These are phyloP conservation scores for Hecatera dysodea DNA, from an alignment of 2,888 invertebrate species.

Conservation along the genomic window DNA sequence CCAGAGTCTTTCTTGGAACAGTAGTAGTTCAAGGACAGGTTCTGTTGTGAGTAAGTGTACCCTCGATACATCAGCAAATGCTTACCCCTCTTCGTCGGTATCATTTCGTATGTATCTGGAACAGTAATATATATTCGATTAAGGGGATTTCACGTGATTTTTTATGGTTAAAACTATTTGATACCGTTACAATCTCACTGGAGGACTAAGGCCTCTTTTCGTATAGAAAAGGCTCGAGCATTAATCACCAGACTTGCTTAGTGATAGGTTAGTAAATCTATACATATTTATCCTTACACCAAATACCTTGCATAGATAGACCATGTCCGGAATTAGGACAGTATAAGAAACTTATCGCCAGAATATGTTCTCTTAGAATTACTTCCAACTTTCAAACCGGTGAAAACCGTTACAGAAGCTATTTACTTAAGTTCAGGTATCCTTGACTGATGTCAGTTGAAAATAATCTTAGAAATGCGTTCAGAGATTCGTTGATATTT, in stretches of 20 bases:
- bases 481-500: too few species aligned
- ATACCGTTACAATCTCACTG: background rate
- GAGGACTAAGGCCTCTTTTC: background rate
- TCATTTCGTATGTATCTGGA: conserved; percentile 68
- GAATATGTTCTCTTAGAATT: too few species aligned
- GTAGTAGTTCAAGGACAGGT: conserved; percentile 62
- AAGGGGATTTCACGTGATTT: background rate
- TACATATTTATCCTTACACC: too few species aligned
- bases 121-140: conserved; percentile 10
- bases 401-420: too few species aligned
- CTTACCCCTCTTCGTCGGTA: conserved; percentile 73
- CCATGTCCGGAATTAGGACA: too few species aligned
- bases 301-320: too few species aligned
- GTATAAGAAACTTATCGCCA: too few species aligned
- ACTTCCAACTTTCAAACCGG: too few species aligned
- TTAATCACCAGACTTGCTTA: background rate
- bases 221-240: background rate
- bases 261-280: background rate
- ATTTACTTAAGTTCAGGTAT: background rate
- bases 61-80: conserved; percentile 68
- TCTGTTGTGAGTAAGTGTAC: conserved; percentile 72
- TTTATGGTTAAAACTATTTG: background rate
- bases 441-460: background rate
- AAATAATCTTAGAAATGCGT: too few species aligned
- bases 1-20: conserved; percentile 72